These are phyloP conservation scores for Mionectes macconnelli DNA, from an alignment of 2,113 vertebrate species.

Conservation along the genomic window DNA sequence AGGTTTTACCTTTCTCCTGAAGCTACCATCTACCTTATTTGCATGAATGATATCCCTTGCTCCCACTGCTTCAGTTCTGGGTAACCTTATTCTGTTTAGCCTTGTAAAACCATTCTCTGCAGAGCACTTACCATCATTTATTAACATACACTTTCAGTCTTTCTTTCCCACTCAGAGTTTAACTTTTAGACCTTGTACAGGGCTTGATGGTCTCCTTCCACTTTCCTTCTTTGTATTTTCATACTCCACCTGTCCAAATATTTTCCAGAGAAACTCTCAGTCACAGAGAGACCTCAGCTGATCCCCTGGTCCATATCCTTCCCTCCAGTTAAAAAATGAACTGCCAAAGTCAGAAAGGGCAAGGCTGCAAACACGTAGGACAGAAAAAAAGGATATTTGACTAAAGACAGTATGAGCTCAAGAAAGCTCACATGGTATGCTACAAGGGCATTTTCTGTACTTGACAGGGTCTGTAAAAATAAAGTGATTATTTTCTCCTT, in stretches of 20 bases:
- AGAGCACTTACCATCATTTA: background rate
- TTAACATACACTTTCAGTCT: background rate
- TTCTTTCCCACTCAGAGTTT: background rate
- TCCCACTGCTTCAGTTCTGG: background rate
- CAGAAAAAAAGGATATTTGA: background rate
- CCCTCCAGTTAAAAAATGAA: background rate
- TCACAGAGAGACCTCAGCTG: background rate
- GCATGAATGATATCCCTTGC: background rate
- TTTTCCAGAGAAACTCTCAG: background rate
- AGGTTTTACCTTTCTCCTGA: conserved; percentile 57
- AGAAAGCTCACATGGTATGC: background rate
- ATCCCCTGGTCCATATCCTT: background rate
- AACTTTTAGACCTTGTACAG: background rate
- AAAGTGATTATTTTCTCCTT: background rate
- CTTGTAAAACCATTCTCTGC: background rate
- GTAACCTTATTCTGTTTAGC: background rate
- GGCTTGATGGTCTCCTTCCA: background rate
- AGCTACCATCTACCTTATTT: conserved; percentile 25
- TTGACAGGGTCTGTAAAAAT: background rate
- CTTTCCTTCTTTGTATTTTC: background rate
- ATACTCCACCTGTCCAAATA: fast-evolving
- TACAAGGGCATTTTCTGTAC: background rate
- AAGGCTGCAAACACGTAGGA: background rate
- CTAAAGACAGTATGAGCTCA: background rate
- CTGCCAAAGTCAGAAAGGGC: background rate